phyloP scores from a whole-genome alignment of 2,888 invertebrate species.

The Patella depressa region DNA sequence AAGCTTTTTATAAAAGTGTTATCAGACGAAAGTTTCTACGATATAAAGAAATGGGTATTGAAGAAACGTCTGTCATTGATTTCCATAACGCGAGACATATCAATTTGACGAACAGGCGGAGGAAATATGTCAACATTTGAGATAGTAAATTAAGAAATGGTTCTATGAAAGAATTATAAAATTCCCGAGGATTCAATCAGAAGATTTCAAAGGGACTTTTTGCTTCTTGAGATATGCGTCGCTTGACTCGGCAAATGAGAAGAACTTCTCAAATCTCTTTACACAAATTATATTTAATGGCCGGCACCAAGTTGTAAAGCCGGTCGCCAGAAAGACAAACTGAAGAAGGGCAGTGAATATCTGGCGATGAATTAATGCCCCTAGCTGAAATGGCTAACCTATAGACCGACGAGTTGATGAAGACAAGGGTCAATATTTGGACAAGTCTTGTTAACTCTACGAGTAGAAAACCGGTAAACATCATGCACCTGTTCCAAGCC shows the following conservation, averaged over 20 bases:
- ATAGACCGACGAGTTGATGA: constrained; percentile 20
- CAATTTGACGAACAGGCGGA: background rate
- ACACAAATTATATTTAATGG: constrained; percentile 22
- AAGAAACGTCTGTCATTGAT: too few relatives aligned
- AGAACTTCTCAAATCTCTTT: constrained; percentile 28
- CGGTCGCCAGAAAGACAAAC: constrained; percentile 19
- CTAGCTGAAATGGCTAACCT: constrained; percentile 16
- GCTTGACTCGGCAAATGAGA: constrained; percentile 28
- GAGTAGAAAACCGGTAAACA: constrained; percentile 14
- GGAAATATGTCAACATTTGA: constrained; percentile 13
- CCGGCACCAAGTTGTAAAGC: constrained; percentile 21
- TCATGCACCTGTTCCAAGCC: constrained; percentile 16
- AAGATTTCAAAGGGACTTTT: constrained; percentile 12
- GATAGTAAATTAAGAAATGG: background rate
- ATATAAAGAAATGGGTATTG: too few relatives aligned
- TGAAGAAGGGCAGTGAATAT: constrained; percentile 17
- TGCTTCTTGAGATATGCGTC: constrained; percentile 23
- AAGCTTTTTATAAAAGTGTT: too few relatives aligned
- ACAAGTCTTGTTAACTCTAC: constrained; percentile 13
- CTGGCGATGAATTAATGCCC: constrained; percentile 15
- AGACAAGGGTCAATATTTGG: constrained; percentile 23
- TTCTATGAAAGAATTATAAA: constrained; percentile 1
- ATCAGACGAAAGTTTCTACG: too few relatives aligned
- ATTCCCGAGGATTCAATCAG: background rate
- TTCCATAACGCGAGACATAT: too few relatives aligned